A percentile compares a stretch with the other conserved stretches of the same genome.
These are phyloP conservation scores for Pampus argenteus DNA, from an alignment of 2,797 vertebrate genomes.

Conservation along the genomic window DNA sequence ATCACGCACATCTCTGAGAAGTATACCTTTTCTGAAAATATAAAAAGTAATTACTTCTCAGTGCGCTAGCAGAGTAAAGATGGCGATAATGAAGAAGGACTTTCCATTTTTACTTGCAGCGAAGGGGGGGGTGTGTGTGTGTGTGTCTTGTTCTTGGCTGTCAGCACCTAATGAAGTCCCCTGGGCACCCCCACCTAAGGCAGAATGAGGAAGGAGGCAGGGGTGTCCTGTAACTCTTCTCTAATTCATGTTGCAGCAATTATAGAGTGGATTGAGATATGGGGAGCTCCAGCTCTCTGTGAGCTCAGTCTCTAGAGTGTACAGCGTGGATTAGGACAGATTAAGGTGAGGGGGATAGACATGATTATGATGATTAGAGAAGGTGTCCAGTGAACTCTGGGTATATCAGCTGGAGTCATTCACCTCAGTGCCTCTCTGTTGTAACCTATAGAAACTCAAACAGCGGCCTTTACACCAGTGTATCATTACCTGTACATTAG, in stretches of 20 bases:
- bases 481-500: constrained; percentile 1
- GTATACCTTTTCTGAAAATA: constrained; percentile 24
- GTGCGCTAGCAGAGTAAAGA: constrained; percentile 37
- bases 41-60: constrained; percentile 59
- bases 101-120: constrained; percentile 8
- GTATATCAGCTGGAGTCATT: constrained; percentile 23
- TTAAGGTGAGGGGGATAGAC: constrained; percentile 22
- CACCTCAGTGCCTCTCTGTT: neutral
- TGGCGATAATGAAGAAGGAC: constrained; percentile 42
- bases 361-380: constrained; percentile 41
- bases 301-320: constrained; percentile 38
- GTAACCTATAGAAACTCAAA: neutral
- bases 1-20: constrained; percentile 34
- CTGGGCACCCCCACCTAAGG: constrained; percentile 27
- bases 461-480: neutral
- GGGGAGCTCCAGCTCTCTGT: constrained; percentile 12
- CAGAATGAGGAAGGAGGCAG: constrained; percentile 23
- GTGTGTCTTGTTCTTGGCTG: constrained; percentile 33
- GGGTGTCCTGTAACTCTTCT: constrained; percentile 40
- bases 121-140: too few relatives aligned
- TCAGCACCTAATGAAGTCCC: constrained; percentile 64
- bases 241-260: constrained; percentile 58
- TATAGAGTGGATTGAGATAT: constrained; percentile 42
- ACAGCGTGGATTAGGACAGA: constrained; percentile 43
- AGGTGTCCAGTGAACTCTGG: constrained; percentile 24